phyloP scores from a whole-genome alignment of 2,797 vertebrate species.

The Rhyacichthys aspro region DNA sequence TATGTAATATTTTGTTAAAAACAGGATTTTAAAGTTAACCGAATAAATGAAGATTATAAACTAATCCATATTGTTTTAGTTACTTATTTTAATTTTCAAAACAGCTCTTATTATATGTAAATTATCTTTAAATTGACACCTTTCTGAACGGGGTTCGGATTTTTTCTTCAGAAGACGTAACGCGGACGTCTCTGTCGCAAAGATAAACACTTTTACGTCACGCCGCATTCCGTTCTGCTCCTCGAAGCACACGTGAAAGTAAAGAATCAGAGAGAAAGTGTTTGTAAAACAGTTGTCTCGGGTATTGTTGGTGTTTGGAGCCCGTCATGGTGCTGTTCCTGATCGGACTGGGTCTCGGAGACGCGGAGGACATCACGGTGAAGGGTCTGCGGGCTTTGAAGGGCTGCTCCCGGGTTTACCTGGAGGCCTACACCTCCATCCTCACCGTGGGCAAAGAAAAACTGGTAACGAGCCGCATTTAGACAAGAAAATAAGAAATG shows the following conservation, averaged over 20 bases:
- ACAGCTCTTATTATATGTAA: no score
- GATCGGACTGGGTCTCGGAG: slow-evolving; percentile 92
- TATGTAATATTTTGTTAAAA: no score
- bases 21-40: no score
- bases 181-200: not conserved
- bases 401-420: slow-evolving; percentile 87
- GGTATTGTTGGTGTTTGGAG: not conserved
- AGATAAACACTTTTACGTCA: slow-evolving; percentile 13
- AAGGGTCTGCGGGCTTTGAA: slow-evolving; percentile 88
- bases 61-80: no score
- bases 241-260: not conserved
- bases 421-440: slow-evolving; percentile 95
- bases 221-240: not conserved
- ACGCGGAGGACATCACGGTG: slow-evolving; percentile 94
- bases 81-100: no score
- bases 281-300: not conserved
- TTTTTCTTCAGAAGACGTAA: not conserved
- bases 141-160: not conserved
- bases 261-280: not conserved
- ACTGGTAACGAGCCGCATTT: slow-evolving; percentile 80
- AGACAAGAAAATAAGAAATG: no score
- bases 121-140: not conserved
- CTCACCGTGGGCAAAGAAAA: slow-evolving; percentile 91
- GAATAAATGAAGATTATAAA: no score
- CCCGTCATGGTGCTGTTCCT: slow-evolving; percentile 87